Evolutionary conservation across 2,888 invertebrate genomes (phyloP), one percentile per base, ranked within the genome.

Genomic region (Muschampia plurimacula): DNA sequence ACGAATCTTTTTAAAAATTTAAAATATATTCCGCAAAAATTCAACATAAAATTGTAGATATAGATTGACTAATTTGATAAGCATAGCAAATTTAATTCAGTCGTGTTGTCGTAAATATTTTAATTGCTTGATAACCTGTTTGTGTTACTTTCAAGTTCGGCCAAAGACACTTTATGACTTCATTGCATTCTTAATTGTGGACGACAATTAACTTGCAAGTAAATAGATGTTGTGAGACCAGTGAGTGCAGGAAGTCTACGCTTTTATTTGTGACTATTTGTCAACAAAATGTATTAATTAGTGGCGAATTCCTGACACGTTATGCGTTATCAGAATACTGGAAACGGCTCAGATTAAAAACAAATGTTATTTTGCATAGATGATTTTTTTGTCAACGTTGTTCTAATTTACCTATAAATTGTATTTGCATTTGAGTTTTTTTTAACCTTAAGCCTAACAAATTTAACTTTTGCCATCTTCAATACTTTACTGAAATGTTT

Each of bases 91-190:
- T 83, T 83, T 80, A 76, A 81, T 83, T 78, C 77, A 84, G 84
- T 83, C 78, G 78, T 80, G 77, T 77, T 78, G 82, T 83, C 84
- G 82, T 87, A 86, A 87, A 88, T 86, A 81, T 86, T 84, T 86
- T 87, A 67, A 72, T 86, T 83, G 79, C 76, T 78, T 81, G 79
- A 81, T 77, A 88, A 89, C 88, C 83, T 80, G 89, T 88, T 87
- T 74, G 76, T 78, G 76, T 83, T 80, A 85, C 85, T 86, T 87
- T 84, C 86, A 89, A 88, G 87, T 83, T 83, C 86, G 81, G 81
- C 84, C 63, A 84, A 85, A 82, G 86, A 86, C 82, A 83, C 79
- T 83, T 82, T 81, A 80, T 82, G 65, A 76, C 83, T 81, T 81
- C 83, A 84, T 76, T 75, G 74, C 72, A 70, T 69, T 73, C 60